These are phyloP conservation scores for Xyrauchen texanus DNA, from an alignment of 2,113 vertebrate genomes.

Conservation along the genomic window DNA sequence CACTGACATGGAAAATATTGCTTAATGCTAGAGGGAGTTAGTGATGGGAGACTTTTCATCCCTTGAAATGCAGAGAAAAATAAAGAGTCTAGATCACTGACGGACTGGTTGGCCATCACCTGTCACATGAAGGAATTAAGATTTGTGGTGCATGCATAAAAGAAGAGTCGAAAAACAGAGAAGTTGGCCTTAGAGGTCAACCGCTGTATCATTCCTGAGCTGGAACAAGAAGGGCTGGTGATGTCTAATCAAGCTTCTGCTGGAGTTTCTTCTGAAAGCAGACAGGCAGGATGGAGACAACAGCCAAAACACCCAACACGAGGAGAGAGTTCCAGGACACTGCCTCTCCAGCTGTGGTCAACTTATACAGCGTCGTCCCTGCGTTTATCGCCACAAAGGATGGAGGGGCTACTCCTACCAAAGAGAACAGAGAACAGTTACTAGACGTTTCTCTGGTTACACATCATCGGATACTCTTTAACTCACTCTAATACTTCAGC, in stretches of 20 bases:
- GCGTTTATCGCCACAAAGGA: constrained; percentile 98
- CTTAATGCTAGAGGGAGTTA: background rate
- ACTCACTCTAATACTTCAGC: too few species aligned
- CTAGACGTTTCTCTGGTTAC: too few species aligned
- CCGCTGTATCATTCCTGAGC: constrained; percentile 66
- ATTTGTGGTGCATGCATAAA: background rate
- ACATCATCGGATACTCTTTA: too few species aligned
- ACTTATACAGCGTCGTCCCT: constrained; percentile 94
- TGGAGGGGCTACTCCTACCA: constrained; percentile 90
- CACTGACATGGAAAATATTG: background rate
- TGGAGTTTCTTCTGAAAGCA: constrained; percentile 94
- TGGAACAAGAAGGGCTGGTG: constrained; percentile 53
- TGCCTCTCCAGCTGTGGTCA: constrained; percentile 96
- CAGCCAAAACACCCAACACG: constrained; percentile 87
- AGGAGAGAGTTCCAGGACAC: constrained; percentile 97
- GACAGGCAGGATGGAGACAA: constrained; percentile 92
- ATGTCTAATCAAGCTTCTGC: constrained; percentile 88
- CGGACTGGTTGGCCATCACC: background rate
- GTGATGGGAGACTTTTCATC: background rate
- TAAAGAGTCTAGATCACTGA: background rate
- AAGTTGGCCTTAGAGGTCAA: background rate
- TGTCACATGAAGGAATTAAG: background rate
- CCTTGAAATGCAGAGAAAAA: background rate
- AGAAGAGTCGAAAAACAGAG: background rate
- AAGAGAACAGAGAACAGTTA: constrained; percentile 35